Evolutionary conservation across 2,797 vertebrate species (phyloP).

Genomic region (Intellagama lesueurii): DNA sequence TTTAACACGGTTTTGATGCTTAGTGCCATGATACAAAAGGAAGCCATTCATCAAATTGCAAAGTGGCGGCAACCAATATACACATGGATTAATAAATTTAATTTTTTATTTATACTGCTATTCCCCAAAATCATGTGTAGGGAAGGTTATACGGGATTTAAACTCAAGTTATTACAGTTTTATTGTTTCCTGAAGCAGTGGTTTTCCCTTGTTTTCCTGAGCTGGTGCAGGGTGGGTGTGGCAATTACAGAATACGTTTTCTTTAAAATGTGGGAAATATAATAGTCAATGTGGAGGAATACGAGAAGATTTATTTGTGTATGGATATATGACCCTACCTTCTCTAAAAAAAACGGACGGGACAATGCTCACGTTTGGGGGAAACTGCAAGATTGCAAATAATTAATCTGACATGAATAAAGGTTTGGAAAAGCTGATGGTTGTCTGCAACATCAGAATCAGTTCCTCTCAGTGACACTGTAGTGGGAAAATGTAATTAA

Average conservation of each 20-base stretch:
- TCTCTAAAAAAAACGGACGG: not conserved
- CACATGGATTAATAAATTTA: not conserved
- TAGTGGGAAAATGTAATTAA: not conserved
- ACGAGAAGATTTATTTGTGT: not conserved
- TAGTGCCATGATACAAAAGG: rapidly evolving
- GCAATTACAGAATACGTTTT: not conserved
- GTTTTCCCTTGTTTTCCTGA: not conserved
- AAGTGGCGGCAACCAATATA: not conserved
- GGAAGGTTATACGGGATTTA: not conserved
- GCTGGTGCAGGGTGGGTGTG: not conserved
- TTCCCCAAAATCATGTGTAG: not conserved
- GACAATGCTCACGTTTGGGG: not conserved
- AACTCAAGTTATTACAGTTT: slow-evolving; percentile 2
- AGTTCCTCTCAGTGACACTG: not conserved
- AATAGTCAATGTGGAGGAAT: not conserved
- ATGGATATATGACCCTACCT: not conserved
- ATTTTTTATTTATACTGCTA: not conserved
- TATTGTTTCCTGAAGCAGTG: not conserved
- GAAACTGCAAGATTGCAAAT: not conserved
- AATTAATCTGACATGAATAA: not conserved
- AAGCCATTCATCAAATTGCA: rapidly evolving
- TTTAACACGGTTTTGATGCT: rapidly evolving
- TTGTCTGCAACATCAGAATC: not conserved
- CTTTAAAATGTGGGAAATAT: not conserved
- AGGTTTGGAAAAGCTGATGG: not conserved